Evolutionary conservation across 2,888 invertebrate species (phyloP).

Genomic region (Mesorhabditis sp.): DNA sequence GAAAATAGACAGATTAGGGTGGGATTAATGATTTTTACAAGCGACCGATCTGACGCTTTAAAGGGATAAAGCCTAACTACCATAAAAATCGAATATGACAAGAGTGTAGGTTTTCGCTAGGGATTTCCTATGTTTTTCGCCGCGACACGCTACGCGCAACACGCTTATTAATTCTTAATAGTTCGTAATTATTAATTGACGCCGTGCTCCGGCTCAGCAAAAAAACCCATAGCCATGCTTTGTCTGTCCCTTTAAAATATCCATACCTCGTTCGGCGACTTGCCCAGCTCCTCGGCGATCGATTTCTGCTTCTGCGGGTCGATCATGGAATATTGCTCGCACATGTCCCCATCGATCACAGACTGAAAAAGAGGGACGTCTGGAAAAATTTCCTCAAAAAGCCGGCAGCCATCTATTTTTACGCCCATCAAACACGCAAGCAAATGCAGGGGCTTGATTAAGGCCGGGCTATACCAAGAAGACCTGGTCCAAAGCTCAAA

Average conservation of each 20-base stretch:
- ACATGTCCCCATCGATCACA: conserved; percentile 96
- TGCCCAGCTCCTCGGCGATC: conserved; percentile 87
- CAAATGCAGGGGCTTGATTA: too few species aligned
- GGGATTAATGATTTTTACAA: neutral
- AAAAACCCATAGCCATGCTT: too few species aligned
- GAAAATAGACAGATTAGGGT: conserved; percentile 25
- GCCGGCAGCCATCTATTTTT: conserved; percentile 28
- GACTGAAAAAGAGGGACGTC: conserved; percentile 68
- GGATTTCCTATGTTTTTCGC: too few species aligned
- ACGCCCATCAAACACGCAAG: too few species aligned
- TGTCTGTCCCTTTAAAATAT: neutral
- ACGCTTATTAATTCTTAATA: neutral
- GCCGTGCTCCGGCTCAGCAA: too few species aligned
- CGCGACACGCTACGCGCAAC: too few species aligned
- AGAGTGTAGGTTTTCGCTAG: too few species aligned
- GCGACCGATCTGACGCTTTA: too few species aligned
- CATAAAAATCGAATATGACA: too few species aligned
- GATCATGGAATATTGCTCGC: conserved; percentile 95
- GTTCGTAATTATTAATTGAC: neutral
- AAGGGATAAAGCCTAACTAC: too few species aligned
- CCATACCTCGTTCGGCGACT: conserved; percentile 83
- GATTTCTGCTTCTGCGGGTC: conserved; percentile 89
- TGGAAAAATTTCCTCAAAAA: conserved; percentile 7
- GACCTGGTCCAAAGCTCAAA: neutral
- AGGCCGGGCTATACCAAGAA: too few species aligned